Base-by-base conservation (phyloP, 2,113 vertebrate species). In the Fukomys damarensis region DNA sequence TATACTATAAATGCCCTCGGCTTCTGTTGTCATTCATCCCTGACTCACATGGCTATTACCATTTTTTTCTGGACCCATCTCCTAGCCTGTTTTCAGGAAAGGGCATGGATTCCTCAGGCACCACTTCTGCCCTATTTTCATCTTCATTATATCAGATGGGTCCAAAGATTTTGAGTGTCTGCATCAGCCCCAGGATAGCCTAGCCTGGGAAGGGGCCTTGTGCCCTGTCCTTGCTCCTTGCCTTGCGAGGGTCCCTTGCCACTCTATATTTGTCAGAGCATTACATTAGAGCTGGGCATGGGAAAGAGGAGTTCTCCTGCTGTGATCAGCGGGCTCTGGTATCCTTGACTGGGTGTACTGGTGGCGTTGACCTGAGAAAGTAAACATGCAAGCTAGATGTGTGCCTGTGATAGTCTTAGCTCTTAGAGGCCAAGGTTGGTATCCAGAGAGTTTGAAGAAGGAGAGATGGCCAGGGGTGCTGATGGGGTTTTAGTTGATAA, bases 401-500 rank as follows among this genome's bases (percentile, higher is more conserved):
- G 28, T 56, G 8, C 52, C 30, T n/a, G 41, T 19, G 5, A 66
- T 6, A 9, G 1, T 32, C 24, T 68, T 58, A 5, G 7, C n/a
- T n/a, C 41, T 63, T 63, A 54, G 30, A 63, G n/a, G 26, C 38
- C 52, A 7, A 14, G 12, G 46, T 58, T n/a, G 38, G n/a, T 54
- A 24, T 43, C 10, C 22, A 58, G 82, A 58, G 86, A 46, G 35
- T 22, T 24, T 1, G 38, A 17, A 61, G 61, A 32, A 41, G 17
- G 49, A 49, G 38, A 41, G 22, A 20, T 5, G 24, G 11, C 12
- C 4, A 9, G 43, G 17, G 24, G 14, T 32, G 17, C 43, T n/a
- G 7, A 49, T 28, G 12, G 32, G 0, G 12, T 63, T 17, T 41
- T 4, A 0, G 7, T 11, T 0, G 2, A 61, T 5, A 38, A n/a